Evolutionary conservation across 2,797 vertebrate genomes (phyloP).

Genomic region (Aldrovandia affinis): DNA sequence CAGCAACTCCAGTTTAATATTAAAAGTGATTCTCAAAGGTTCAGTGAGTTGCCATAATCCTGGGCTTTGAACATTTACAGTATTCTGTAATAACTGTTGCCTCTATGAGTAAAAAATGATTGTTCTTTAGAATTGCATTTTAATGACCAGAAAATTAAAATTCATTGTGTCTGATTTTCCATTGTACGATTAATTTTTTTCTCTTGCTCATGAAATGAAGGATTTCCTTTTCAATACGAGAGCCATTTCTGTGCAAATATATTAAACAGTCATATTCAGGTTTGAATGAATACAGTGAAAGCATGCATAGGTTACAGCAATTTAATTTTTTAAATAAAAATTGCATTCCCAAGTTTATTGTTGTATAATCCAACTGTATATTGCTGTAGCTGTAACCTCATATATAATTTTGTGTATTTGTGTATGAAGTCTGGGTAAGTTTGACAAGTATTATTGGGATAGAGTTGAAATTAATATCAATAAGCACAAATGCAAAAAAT

Average conservation of each 20-base stretch:
- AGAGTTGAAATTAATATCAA: no score
- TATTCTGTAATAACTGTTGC: constrained; percentile 37
- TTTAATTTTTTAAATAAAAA: no score
- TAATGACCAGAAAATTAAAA: constrained; percentile 51
- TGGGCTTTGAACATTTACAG: constrained; percentile 4
- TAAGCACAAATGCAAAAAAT: no score
- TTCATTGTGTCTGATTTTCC: constrained; percentile 41
- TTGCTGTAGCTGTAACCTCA: no score
- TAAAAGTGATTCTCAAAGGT: constrained; percentile 46
- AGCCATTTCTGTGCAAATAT: constrained; percentile 22
- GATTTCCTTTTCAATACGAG: constrained; percentile 42
- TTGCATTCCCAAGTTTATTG: no score
- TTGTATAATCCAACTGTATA: no score
- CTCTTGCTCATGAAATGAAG: constrained; percentile 36
- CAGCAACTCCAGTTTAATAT: constrained; percentile 42
- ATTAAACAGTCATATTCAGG: no score
- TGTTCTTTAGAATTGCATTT: constrained; percentile 46
- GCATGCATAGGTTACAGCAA: no score
- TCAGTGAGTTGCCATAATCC: constrained; percentile 51
- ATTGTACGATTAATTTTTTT: constrained; percentile 36
- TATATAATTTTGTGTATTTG: no score
- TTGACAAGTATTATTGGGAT: no score
- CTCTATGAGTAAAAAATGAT: constrained; percentile 1
- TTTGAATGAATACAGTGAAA: no score
- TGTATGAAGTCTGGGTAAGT: no score